phyloP scores from a whole-genome alignment of 2,888 invertebrate species.

The Eubasilissa splendida region DNA sequence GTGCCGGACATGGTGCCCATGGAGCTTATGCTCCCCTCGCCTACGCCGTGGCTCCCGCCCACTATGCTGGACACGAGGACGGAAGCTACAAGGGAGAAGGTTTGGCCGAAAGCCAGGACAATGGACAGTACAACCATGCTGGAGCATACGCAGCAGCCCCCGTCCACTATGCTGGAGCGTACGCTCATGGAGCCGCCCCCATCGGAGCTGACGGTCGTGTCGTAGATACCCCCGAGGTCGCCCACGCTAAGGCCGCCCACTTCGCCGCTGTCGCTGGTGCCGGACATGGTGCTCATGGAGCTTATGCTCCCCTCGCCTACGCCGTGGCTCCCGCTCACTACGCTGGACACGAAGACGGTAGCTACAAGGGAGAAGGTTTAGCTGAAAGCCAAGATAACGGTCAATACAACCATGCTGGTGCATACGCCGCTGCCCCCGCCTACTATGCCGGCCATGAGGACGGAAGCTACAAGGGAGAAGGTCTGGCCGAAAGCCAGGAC shows the following conservation, averaged over 20 bases:
- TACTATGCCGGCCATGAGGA: constrained; percentile 61
- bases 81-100: constrained; percentile 50
- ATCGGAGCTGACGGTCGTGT: constrained; percentile 73
- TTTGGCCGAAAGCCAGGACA: constrained; percentile 40
- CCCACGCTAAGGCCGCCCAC: constrained; percentile 75
- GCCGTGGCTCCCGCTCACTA: not conserved
- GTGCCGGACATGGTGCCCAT: constrained; percentile 37
- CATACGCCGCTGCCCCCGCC: not conserved
- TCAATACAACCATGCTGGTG: not conserved
- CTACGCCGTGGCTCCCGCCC: not conserved
- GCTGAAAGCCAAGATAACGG: constrained; percentile 18
- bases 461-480: constrained; percentile 58
- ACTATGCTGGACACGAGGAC: constrained; percentile 20
- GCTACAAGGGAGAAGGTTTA: constrained; percentile 28
- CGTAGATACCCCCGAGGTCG: constrained; percentile 76
- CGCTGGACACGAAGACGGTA: constrained; percentile 9
- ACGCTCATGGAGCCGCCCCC: constrained; percentile 39
- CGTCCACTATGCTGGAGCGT: not conserved
- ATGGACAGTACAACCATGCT: constrained; percentile 60
- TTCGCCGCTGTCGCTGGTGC: constrained; percentile 69
- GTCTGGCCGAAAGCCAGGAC: constrained; percentile 33
- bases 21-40: constrained; percentile 1
- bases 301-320: not conserved
- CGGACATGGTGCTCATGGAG: constrained; percentile 35
- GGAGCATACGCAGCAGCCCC: constrained; percentile 71